These are phyloP conservation scores for Urocyon cinereoargenteus DNA, from an alignment of 2,797 vertebrate genomes.

Conservation along the genomic window DNA sequence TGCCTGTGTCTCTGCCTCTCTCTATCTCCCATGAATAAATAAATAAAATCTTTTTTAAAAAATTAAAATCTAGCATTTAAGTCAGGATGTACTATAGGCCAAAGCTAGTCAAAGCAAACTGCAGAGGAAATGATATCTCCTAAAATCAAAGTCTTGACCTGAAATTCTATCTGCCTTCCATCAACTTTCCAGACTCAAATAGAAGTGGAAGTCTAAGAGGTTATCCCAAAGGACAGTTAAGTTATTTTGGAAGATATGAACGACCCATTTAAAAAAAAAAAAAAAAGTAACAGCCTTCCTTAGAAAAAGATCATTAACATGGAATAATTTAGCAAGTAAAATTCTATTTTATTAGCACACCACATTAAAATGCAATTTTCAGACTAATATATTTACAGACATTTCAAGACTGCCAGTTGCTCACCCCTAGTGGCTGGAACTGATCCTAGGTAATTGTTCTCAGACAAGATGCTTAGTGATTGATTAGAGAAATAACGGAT, in stretches of 20 bases:
- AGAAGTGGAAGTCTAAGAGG: background rate
- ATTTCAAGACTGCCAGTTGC: slow-evolving; percentile 33
- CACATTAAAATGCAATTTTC: slow-evolving; percentile 74
- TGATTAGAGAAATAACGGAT: slow-evolving; percentile 53
- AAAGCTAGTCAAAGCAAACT: background rate
- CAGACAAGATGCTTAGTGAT: slow-evolving; percentile 40
- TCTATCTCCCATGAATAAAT: too few relatives aligned
- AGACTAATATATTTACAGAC: slow-evolving; percentile 77
- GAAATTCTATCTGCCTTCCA: background rate
- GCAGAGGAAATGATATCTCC: background rate
- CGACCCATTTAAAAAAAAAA: background rate
- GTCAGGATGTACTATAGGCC: background rate
- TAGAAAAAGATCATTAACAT: slow-evolving; percentile 56
- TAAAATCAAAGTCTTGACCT: slow-evolving; percentile 34
- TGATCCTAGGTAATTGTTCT: slow-evolving; percentile 53
- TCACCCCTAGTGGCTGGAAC: background rate
- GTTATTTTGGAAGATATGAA: slow-evolving; percentile 53
- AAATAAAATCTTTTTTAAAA: too few relatives aligned
- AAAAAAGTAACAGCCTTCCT: background rate
- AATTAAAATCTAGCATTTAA: background rate
- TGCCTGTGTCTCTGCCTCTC: too few relatives aligned
- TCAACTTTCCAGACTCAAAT: slow-evolving; percentile 1
- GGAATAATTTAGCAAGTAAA: slow-evolving; percentile 62
- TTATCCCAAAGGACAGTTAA: slow-evolving; percentile 31
- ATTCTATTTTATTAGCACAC: slow-evolving; percentile 59